Conservation (phyloP, 2,113 vertebrate species). For the Petromus typicus region DNA sequence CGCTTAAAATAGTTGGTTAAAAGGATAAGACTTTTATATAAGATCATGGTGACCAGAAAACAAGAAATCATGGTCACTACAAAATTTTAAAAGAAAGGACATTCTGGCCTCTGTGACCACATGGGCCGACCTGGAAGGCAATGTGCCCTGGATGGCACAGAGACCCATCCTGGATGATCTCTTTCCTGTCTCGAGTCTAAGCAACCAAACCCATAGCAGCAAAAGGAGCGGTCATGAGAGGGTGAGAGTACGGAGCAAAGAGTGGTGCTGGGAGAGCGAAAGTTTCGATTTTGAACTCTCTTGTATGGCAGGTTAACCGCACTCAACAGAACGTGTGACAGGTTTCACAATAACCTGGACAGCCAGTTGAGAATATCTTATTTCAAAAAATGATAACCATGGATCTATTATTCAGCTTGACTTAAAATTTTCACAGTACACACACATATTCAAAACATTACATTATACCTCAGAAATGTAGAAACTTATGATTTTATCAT, state of each 20-base stretch:
- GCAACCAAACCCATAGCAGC: too few relatives aligned
- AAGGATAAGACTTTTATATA: background rate
- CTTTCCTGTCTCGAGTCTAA: background rate
- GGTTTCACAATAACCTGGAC: background rate
- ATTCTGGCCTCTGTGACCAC: background rate
- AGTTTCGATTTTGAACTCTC: background rate
- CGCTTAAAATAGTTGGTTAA: background rate
- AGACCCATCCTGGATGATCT: background rate
- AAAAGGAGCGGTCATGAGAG: too few relatives aligned
- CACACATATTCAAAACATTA: background rate
- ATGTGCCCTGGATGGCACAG: background rate
- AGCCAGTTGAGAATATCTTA: background rate
- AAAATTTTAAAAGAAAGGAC: background rate
- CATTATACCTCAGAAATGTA: background rate
- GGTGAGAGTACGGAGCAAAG: background rate
- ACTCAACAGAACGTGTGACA: background rate
- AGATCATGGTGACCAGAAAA: background rate
- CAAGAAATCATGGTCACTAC: background rate
- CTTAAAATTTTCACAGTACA: background rate
- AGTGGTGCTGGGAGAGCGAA: background rate
- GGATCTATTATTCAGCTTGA: background rate
- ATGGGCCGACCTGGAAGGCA: background rate
- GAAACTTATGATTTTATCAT: background rate
- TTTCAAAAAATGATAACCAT: background rate
- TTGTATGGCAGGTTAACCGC: background rate